Evolutionary conservation across 2,113 vertebrate species (phyloP).

Genomic region (Oryzias curvinotus): DNA sequence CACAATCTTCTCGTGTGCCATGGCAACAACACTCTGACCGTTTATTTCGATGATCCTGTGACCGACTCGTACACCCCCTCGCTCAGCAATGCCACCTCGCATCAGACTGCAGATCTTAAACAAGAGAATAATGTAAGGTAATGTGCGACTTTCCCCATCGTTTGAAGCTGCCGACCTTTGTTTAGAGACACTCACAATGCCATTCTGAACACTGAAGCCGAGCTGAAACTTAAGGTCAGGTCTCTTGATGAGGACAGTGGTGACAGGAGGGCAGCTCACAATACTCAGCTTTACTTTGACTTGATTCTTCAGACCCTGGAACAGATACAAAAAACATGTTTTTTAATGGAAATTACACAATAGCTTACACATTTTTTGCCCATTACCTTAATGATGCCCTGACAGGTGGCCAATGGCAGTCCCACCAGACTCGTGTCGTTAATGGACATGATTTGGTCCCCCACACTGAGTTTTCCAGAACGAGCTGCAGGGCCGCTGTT

Average conservation of each 20-base stretch:
- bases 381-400: constrained; percentile 95
- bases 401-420: constrained; percentile 93
- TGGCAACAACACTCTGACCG: constrained; percentile 96
- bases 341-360: not conserved
- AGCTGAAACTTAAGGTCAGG: constrained; percentile 97
- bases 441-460: constrained; percentile 98
- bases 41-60: constrained; percentile 99
- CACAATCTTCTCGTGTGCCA: constrained; percentile 97
- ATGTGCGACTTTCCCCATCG: not conserved
- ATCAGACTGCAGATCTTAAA: constrained; percentile 97
- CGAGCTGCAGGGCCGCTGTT: constrained; percentile 93
- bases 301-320: constrained; percentile 93
- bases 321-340: not conserved
- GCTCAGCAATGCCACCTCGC: constrained; percentile 95
- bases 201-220: constrained; percentile 97
- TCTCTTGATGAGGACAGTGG: constrained; percentile 95
- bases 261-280: constrained; percentile 96
- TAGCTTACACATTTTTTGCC: not conserved
- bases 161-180: not conserved
- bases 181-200: constrained; percentile 87
- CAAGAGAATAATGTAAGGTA: not conserved
- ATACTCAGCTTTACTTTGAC: constrained; percentile 93
- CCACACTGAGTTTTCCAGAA: constrained; percentile 94
- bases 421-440: constrained; percentile 97
- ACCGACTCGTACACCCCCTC: constrained; percentile 94